Evolutionary conservation across 2,888 invertebrate species (phyloP), one percentile per base, ranked within the genome.

Genomic region (Alsophila aescularia): DNA sequence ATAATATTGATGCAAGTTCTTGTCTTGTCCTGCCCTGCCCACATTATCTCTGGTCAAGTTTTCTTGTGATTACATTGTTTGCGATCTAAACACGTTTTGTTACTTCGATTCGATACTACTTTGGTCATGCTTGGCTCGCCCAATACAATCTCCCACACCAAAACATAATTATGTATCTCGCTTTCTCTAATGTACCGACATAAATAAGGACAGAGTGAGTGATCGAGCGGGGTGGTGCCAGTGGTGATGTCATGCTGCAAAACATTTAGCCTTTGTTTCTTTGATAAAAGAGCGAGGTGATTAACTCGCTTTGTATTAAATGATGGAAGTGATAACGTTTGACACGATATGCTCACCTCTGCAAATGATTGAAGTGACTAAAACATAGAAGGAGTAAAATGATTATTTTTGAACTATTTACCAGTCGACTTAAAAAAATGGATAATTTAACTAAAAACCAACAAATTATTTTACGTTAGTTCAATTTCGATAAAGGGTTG

Each of bases 231-330:
- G 49, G 47, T 44, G 32, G 32, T 54, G 34, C 42, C 41, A 16
- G 35, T 24, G 66, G 42, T 66, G 66, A 66, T 66, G 63, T 66
- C 66, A 66, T 60, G 41, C 54, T 47, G 49, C 45, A 60, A 50
- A 62, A 60, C 47, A 55, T 49, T 64, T 62, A 34, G 55, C 55
- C 61, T 66, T 66, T 66, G 63, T 66, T 63, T 62, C 52, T 44
- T 58, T 52, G 55, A 50, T 60, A 60, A 57, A 32, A 41, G 40
- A 56, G 31, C 58, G 21, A 43, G 59, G 55, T 54, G 59, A 61
- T 57, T 59, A 57, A 52, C 60, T 29, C 40, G 47, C 39, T 42
- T 45, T 29, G 34, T 47, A 50, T n/a, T n/a, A n/a, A n/a, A 39
- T 47, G 53, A 59, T 51, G 54, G n/a, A 41, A 54, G 42, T 48